Percentiles rank a stretch among this genome's conserved stretches.
These are phyloP conservation scores for Macropis europaea DNA, from an alignment of 2,888 invertebrate genomes.

Conservation along the genomic window DNA sequence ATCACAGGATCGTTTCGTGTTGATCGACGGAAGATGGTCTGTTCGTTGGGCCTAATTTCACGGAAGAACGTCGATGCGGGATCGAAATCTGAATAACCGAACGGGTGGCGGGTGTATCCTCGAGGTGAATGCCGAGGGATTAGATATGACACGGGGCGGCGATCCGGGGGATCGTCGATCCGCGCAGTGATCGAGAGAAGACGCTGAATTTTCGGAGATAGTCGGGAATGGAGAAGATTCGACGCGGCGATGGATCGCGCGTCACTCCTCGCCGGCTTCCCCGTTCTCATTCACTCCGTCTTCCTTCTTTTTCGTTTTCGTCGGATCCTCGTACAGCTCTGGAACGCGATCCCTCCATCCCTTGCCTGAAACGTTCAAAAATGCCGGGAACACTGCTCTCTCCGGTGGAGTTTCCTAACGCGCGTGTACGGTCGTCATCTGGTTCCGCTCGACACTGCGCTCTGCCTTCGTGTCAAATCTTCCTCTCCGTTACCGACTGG, in stretches of 20 bases:
- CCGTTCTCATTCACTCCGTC: constrained; percentile 59
- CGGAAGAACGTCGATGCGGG: too few relatives aligned
- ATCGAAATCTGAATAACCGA: too few relatives aligned
- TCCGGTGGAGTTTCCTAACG: constrained; percentile 40
- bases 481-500: constrained; percentile 30
- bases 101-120: too few relatives aligned
- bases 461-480: constrained; percentile 46
- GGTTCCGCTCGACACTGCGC: constrained; percentile 47
- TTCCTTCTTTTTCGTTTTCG: constrained; percentile 68
- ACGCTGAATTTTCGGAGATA: background rate
- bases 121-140: too few relatives aligned
- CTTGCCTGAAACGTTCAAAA: constrained; percentile 79
- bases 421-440: constrained; percentile 47
- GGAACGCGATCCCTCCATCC: constrained; percentile 79
- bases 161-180: too few relatives aligned
- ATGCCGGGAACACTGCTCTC: constrained; percentile 49
- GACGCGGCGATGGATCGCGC: constrained; percentile 3
- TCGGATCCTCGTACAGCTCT: constrained; percentile 77
- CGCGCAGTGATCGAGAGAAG: too few relatives aligned
- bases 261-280: constrained; percentile 46
- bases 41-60: too few relatives aligned
- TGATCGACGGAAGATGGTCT: too few relatives aligned
- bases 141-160: too few relatives aligned
- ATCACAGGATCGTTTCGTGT: too few relatives aligned
- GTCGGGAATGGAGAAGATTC: background rate